phyloP scores from a whole-genome alignment of 2,797 vertebrate species.

The Argyrosomus regius region DNA sequence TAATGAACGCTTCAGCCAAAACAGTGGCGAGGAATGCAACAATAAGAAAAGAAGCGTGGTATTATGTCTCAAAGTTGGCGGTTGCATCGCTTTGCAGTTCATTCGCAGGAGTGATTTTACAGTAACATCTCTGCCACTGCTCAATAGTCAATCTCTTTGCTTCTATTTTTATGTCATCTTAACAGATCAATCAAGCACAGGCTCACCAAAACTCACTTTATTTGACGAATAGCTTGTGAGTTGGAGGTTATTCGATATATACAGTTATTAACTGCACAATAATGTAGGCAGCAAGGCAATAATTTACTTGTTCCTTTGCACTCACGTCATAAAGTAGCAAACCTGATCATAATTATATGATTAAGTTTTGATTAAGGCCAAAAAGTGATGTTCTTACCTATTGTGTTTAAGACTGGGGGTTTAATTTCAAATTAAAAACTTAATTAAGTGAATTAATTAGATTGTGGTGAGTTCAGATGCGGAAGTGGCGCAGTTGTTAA shows the following conservation, averaged over 20 bases:
- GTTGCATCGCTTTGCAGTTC: slow-evolving; percentile 18
- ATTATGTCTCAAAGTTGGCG: slow-evolving; percentile 4
- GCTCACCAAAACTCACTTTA: slow-evolving; percentile 45
- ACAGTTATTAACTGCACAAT: slow-evolving; percentile 38
- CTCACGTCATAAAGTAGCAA: neutral
- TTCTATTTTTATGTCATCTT: slow-evolving; percentile 41
- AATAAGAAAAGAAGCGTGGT: neutral
- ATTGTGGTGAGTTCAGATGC: too few relatives aligned
- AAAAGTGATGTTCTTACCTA: neutral
- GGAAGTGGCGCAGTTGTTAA: too few relatives aligned
- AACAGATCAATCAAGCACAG: slow-evolving; percentile 50
- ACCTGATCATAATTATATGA: neutral
- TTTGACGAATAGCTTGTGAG: slow-evolving; percentile 52
- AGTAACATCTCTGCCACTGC: slow-evolving; percentile 7
- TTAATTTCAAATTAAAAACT: neutral
- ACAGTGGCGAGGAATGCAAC: slow-evolving; percentile 20
- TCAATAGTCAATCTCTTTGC: slow-evolving; percentile 41
- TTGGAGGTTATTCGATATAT: slow-evolving; percentile 44
- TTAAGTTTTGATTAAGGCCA: neutral
- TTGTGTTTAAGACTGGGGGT: neutral
- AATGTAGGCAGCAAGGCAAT: slow-evolving; percentile 16
- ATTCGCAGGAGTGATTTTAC: slow-evolving; percentile 20
- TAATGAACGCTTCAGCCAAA: slow-evolving; percentile 32
- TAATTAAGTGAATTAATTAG: neutral
- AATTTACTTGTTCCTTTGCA: neutral